Base-by-base conservation (phyloP, 1,140 invertebrate species). In the Ceratosolen solmsi region DNA sequence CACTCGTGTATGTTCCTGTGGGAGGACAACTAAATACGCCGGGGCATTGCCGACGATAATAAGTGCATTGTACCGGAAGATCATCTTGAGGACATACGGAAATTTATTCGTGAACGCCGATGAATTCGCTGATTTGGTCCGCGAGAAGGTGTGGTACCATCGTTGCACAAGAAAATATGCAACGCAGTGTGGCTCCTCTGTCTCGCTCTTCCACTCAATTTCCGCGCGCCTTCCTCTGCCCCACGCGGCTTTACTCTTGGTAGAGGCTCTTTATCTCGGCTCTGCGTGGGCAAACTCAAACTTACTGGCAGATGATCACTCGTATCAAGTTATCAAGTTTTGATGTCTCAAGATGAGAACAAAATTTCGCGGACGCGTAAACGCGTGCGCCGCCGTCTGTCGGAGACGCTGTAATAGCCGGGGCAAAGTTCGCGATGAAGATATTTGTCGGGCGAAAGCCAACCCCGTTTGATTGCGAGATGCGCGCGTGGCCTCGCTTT, bases 21-120 rank as follows among this genome's bases (percentile, higher is more conserved):
- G 58, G 15, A 41, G 54, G 20, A 13, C 5, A 70, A 49, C 70
- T 7, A 20, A n/a, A 78, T 79, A 20, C 75, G 33, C 17, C 0
- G 3, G 41, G 36, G 25, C 15, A 17, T 83, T 72, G 75, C 83
- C 38, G 68, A 82, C 82, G 87, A 68, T 88, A 88, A 88, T 87
- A 85, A 84, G 85, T 77, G 85, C 84, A 87, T 88, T 87, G 86
- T 88, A 80, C 83, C 63, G n/a, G 80, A 80, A 81, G 82, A 86
- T 82, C 83, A 79, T 79, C 72, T 79, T 76, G 41, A 72, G 79
- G 85, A 84, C 86, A 75, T 87, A 88, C 88, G 87, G 87, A 88
- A 88, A 89, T 89, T 87, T 88, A 88, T 88, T 88, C 87, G 60
- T 20, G 73, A 20, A 9, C 63, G 70, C 77, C 79, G 86, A 87